Base-by-base conservation (phyloP, 2,888 invertebrate species). In the Periphyllus acericola region DNA sequence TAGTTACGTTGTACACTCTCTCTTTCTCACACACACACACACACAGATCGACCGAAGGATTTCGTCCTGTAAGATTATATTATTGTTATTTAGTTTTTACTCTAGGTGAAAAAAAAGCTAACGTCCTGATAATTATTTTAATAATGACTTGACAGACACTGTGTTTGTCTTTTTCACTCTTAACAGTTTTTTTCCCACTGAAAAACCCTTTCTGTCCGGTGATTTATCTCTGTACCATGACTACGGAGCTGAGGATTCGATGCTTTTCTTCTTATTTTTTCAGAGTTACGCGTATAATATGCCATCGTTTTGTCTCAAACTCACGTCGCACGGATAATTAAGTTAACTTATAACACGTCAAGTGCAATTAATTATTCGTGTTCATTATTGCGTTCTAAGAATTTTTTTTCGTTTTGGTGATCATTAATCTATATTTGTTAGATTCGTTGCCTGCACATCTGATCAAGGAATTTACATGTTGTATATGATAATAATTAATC, bases 121-220 rank as follows among this genome's bases (percentile, higher is more conserved):
- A 81, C 80, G 80, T 40, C 29, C 68, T 68, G 80, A 81, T 68
- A 81, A 81, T 81, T 68, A 81, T 81, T 81, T 81, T 40, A 66
- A 66, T 68, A 81, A 81, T 1, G 36, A 68, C 80, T 36, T 17
- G 80, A 68, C 68, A 32, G 60, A 25, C n/a, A 19, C 36, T 14
- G 14, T 36, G 78, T 55, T n/a, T 40, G n/a, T 80, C 21, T 80
- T 66, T 66, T 36, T 36, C 36, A n/a, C 17, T 52, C 0, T 11
- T 4, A 46, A 6, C 9, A 0, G 32, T 9, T 80, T 14, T 36
- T 25, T 4, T 29, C 6, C 6, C 2, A 3, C 3, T 5, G 25
- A 4, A 1, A 36, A 80, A 80, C 66, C 36, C 66, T 80, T 80
- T 66, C 14, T 17, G 17, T 17, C 68, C 32, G 0, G 68, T 68